Evolutionary conservation across 2,888 invertebrate species (phyloP), one percentile per base, ranked within the genome.

Genomic region (Conomelus anceps): DNA sequence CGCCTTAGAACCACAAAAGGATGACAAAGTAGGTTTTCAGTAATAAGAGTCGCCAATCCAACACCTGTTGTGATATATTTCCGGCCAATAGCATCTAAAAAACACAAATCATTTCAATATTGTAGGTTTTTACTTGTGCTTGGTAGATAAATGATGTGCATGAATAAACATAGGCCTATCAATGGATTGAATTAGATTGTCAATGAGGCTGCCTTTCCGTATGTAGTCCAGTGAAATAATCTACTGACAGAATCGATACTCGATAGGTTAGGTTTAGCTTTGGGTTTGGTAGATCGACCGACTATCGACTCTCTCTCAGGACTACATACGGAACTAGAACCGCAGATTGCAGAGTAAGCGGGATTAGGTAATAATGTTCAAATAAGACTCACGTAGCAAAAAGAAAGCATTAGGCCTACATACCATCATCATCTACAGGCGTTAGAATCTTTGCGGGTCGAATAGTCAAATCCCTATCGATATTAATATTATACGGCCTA

Each of bases 1-100:
- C 99, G 95, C 91, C 98, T 94, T 89, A 99, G 93, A 0, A 99
- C 98, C 92, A 98, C 95, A 93, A 98, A 98, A 20, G 99, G 99
- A 94, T 99, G 99, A 92, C 98, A 97, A 89, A 99, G 94, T 88
- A 99, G 94, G 94, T 98, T 98, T 94, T 97, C 98, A 88, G 98
- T 97, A 88, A 98, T 96, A 90, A 98, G 94, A 93, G 98, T 98
- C 89, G 96, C 96, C 92, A 97, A 95, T 92, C 97, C 96, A 90
- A 97, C 97, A 91, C 97, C 97, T 91, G 96, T 95, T 11, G 96
- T 96, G n/a, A 97, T 95, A 93, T 97, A 97, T 89, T 95, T 95
- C 92, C 91, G 89, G 89, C 89, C 20, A 6, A 86, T 34, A n/a
- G 34, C 34, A 22, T 89, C 85, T 89, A n/a, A n/a, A 63, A n/a